phyloP scores from a whole-genome alignment of 2,113 vertebrate species.

The Tretioscincus oriximinensis region DNA sequence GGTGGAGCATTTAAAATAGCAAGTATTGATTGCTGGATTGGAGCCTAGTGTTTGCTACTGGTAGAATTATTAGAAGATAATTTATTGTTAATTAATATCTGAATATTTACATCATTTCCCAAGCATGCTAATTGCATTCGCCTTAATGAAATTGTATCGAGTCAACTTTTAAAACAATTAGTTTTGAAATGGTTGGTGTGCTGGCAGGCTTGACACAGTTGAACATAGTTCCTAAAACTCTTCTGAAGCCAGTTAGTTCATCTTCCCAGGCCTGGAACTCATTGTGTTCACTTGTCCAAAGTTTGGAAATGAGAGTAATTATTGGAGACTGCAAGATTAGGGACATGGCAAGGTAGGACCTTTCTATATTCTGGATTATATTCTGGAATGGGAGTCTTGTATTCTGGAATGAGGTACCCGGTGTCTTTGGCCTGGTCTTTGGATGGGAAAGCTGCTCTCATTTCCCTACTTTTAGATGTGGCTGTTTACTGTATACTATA shows the following conservation, averaged over 20 bases:
- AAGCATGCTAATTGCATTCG: conserved; percentile 55
- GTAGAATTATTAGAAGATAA: conserved; percentile 59
- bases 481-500: too few species aligned
- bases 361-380: too few species aligned
- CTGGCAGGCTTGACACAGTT: not conserved
- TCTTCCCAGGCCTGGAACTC: not conserved
- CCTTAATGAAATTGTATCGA: conserved; percentile 19
- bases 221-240: not conserved
- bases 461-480: too few species aligned
- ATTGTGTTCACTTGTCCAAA: not conserved
- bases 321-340: too few species aligned
- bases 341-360: too few species aligned
- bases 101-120: conserved; percentile 61
- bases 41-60: conserved; percentile 56
- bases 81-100: conserved; percentile 71
- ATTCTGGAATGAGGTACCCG: too few species aligned
- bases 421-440: too few species aligned
- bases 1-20: conserved; percentile 50
- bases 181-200: not conserved
- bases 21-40: conserved; percentile 66
- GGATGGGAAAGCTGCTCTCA: too few species aligned
- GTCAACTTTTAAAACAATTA: conserved; percentile 21
- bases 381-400: too few species aligned
- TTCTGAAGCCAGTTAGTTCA: not conserved
- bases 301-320: not conserved